Evolutionary conservation across 2,888 invertebrate genomes (phyloP), one percentile per base, ranked within the genome.

Genomic region (Suillia variegata): DNA sequence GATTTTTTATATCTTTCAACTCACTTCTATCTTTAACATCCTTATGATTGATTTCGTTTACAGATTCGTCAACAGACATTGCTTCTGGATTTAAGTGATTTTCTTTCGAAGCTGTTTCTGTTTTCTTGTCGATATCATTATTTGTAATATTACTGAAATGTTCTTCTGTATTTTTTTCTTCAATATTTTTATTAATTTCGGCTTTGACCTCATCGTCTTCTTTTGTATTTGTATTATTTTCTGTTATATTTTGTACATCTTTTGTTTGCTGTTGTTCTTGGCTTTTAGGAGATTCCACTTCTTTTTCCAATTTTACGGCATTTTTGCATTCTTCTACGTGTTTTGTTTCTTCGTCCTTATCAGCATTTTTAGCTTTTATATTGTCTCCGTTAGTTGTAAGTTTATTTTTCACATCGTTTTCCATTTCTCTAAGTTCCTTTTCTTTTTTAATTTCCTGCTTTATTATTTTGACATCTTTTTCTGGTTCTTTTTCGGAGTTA

Each of bases 21-120:
- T n/a, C n/a, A n/a, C n/a, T n/a, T n/a, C n/a, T n/a, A n/a, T n/a
- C n/a, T n/a, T n/a, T n/a, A n/a, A n/a, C n/a, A n/a, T n/a, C n/a
- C n/a, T n/a, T n/a, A n/a, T n/a, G n/a, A n/a, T n/a, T n/a, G n/a
- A n/a, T n/a, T n/a, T n/a, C n/a, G n/a, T n/a, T n/a, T n/a, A n/a
- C n/a, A n/a, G n/a, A n/a, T 26, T 26, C 26, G 5, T 26, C 26
- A 6, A 26, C 10, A 26, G 26, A 10, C 26, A 26, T 26, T 26
- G 26, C 5, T 26, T 26, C 26, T 6, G 26, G 26, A 6, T 26
- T 26, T 10, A 26, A 26, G 26, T 26, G 26, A 42, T 42, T 42
- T 42, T 15, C 63, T 21, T 50, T 24, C 38, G 34, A 51, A 18
- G 34, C 12, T 45, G 13, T 24, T 42, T 52, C 59, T 58, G 2